Evolutionary conservation across 2,888 invertebrate genomes (phyloP).

Genomic region (Sinodicranocentrus sp.): DNA sequence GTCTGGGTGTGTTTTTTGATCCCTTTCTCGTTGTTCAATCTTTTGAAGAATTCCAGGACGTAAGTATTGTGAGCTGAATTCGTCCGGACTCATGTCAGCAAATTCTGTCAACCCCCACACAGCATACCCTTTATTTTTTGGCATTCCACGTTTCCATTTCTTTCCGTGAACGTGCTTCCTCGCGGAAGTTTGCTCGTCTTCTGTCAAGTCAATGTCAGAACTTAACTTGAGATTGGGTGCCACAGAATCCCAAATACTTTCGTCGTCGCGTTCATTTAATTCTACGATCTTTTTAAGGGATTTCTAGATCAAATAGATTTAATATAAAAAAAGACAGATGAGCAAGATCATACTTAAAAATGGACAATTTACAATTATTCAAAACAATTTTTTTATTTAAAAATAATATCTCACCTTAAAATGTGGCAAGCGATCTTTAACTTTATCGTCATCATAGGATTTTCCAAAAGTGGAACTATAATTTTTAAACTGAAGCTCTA

Average conservation of each 20-base stretch:
- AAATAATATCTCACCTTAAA: constrained; percentile 69
- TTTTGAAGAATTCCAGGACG: constrained; percentile 77
- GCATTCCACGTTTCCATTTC: constrained; percentile 73
- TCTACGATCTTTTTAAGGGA: constrained; percentile 80
- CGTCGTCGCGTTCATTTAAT: constrained; percentile 80
- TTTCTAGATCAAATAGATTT: constrained; percentile 78
- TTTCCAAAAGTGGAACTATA: constrained; percentile 82
- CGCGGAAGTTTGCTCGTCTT: constrained; percentile 29
- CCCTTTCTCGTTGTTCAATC: constrained; percentile 68
- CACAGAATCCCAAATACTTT: constrained; percentile 77
- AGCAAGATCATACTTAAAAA: constrained; percentile 68
- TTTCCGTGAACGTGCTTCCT: constrained; percentile 58
- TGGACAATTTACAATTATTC: constrained; percentile 17
- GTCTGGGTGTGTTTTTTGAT: constrained; percentile 55
- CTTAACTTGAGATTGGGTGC: constrained; percentile 48
- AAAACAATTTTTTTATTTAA: neutral
- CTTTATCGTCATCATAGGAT: constrained; percentile 79
- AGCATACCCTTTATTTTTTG: constrained; percentile 78
- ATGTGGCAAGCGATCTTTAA: constrained; percentile 60
- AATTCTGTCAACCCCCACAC: constrained; percentile 83
- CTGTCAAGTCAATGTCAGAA: constrained; percentile 26
- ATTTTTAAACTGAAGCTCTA: constrained; percentile 79
- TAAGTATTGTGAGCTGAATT: constrained; percentile 81
- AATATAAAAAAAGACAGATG: neutral
- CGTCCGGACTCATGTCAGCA: constrained; percentile 83